Evolutionary conservation across 2,888 invertebrate species (phyloP), one percentile per base, ranked within the genome.

Genomic region (Drosophila cognata): DNA sequence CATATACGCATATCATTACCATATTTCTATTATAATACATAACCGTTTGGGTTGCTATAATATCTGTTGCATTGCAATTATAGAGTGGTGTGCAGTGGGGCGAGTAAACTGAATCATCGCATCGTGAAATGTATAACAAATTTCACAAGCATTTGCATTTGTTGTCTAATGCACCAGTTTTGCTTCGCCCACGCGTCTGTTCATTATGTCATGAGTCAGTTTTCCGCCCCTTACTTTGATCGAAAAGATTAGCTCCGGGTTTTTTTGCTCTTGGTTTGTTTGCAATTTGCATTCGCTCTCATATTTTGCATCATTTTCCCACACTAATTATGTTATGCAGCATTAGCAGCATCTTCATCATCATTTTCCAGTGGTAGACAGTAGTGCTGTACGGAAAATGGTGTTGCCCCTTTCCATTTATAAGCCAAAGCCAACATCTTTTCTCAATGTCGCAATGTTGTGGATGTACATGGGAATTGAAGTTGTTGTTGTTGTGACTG

Each of bases 371-470:
- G 55, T 65, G 51, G 48, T 60, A 56, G 67, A 41, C 53, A 25
- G 51, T 58, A 71, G 57, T 64, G 65, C 59, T 50, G 43, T 68
- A 70, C 73, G 70, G 76, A 69, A 82, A 82, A 74, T 71, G 71
- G 64, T 76, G 67, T 75, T 79, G 64, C 64, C 66, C 78, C 52
- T 82, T 75, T 80, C 64, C 65, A 52, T 62, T 77, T 66, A n/a
- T 58, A 61, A 57, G 55, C 74, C 62, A 66, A 76, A 75, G 81
- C 81, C 79, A 69, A 81, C 81, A 79, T 73, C 71, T 77, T 89
- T 89, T 87, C 90, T 91, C 91, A 92, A 92, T 91, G 92, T 88
- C 91, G 91, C 84, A 85, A 86, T 77, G 43, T 62, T 63, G 66
- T 53, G 36, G 50, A 57, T 58, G 33, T 58, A 59, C 61, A 43